Base-by-base conservation (phyloP, 2,113 vertebrate genomes). In the Phasianus colchicus region DNA sequence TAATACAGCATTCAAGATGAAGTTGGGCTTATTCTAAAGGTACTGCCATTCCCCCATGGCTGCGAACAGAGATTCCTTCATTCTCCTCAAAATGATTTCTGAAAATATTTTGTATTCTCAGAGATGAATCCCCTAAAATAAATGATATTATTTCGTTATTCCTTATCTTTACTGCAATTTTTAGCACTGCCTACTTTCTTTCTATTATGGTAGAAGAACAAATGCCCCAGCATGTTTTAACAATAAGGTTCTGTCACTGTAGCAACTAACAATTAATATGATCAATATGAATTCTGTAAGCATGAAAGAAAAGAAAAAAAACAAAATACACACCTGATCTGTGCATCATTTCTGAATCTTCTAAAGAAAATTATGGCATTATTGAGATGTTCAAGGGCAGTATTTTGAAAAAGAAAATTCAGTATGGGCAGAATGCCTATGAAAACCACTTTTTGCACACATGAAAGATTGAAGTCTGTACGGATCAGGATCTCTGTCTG, bases 341-440 rank as follows among this genome's bases (percentile, higher is more conserved):
- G 88, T 94, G 86, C 15, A 95, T 90, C 78, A 94, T 96, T 96
- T 90, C 93, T 95, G 85, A 86, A 89, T 86, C 92, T 88, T 25
- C 10, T 81, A 93, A 88, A 61, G 88, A 94, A 95, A 90, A 90
- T 74, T 77, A 95, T 11, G 27, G 74, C 74, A 81, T 83, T 86
- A 79, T 91, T 86, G 90, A 94, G 88, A 95, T 7, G 6, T 71
- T 78, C 90, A 95, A 88, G 90, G 83, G 91, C 69, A 90, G 72
- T 17, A 90, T 91, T 94, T 91, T 95, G 91, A 92, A 96, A 94
- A 75, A 83, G 57, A 91, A 94, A 95, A 93, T 86, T n/a, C 73
- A 81, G 38, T 57, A 77, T 55, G 85, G 79, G 71, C 32, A 70
- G 91, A 77, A 63, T 61, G 61, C 43, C 89, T 83, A 42, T 29